Evolutionary conservation across 2,888 invertebrate genomes (phyloP), one percentile per base, ranked within the genome.

Genomic region (Biston betularia): DNA sequence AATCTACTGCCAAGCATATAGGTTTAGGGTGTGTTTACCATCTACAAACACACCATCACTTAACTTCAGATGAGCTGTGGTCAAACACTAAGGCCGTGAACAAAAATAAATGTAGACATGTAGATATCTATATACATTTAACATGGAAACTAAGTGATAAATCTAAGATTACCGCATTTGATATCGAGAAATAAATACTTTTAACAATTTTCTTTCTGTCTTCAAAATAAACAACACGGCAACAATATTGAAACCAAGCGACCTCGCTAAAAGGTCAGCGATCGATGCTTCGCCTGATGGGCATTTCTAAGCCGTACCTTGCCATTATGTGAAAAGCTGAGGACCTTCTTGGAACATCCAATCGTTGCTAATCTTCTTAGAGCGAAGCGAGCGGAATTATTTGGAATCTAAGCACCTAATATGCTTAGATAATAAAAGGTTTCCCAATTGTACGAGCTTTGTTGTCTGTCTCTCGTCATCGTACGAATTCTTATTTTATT

Each of bases 291-390:
- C 77, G 69, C 59, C 70, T 74, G 78, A 79, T 80, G 79, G 79
- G 75, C 63, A 59, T 84, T 86, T 84, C 86, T 89, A 87, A 89
- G 86, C 86, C 82, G 76, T 73, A 74, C 70, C 80, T 82, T 80
- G 79, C 82, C 75, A 89, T 88, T 89, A 88, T 87, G 79, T 84
- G 79, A 79, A 83, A 85, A 82, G 83, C 81, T 80, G 79, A 81
- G 83, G 83, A 86, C 88, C 88, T 90, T 88, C 89, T 87, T 76
- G 81, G 89, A 88, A 92, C 89, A 89, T 92, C 90, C 92, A 93
- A 92, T 93, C 92, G 87, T 84, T 90, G 83, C 88, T 93, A 93
- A 93, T 92, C 93, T 92, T 89, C 93, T 93, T 92, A 92, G 85
- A 82, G 85, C 80, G 84, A 81, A 86, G 82, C 86, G 82, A 82